A percentile compares a stretch with the other conserved stretches of the same genome.
Evolutionary conservation across 37 sponge, comb jelly and placozoan species (phyloP).

Genomic region (Agelas oroides): DNA sequence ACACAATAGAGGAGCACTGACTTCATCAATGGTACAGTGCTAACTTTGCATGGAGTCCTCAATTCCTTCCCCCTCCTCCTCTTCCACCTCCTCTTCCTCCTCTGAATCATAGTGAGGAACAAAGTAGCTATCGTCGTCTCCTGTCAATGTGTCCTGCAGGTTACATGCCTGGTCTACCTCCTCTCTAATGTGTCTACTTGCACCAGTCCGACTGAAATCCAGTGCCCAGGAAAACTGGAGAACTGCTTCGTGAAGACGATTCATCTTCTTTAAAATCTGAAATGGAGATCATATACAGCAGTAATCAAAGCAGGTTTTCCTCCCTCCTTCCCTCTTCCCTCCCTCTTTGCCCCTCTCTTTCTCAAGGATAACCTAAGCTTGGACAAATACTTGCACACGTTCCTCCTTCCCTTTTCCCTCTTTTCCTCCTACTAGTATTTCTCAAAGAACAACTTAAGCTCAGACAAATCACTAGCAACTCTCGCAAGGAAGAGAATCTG

Average conservation of each 20-base stretch:
- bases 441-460: no score
- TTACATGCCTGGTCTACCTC: slow-evolving; percentile 47
- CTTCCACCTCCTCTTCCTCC: neutral
- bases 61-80: slow-evolving; percentile 11
- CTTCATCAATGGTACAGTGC: no score
- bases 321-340: no score
- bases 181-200: slow-evolving; percentile 31
- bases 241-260: slow-evolving; percentile 75
- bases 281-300: neutral
- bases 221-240: slow-evolving; percentile 86
- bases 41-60: neutral
- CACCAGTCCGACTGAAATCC: slow-evolving; percentile 48
- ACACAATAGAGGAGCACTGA: no score
- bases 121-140: neutral
- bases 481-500: neutral
- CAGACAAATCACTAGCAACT: no score
- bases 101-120: neutral
- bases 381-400: no score
- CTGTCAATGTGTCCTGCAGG: neutral
- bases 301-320: no score
- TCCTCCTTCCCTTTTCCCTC: no score
- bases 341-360: no score
- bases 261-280: slow-evolving; percentile 63
- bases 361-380: neutral
- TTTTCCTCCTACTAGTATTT: no score